Base-by-base conservation (phyloP, 2,888 invertebrate species). In the Craniophora ligustri region DNA sequence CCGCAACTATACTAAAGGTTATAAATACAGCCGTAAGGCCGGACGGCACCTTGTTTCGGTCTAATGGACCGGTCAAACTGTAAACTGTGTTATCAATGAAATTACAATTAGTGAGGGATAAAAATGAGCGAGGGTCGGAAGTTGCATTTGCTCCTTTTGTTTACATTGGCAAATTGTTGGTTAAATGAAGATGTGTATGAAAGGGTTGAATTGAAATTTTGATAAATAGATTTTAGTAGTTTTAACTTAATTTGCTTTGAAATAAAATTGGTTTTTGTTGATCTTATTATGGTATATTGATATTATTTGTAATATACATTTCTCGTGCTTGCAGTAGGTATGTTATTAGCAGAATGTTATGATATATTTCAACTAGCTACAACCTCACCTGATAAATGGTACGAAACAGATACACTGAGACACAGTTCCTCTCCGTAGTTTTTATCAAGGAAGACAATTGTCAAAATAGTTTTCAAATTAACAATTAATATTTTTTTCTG, bases 1-100 rank as follows among this genome's bases (percentile, higher is more conserved):
- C 93, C 92, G 87, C 91, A 92, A 92, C 92, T 93, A 92, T 87
- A 92, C 86, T 88, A 88, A 88, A 90, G 89, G 91, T 92, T 92
- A 92, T 93, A 92, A 93, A 93, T 93, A 92, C 90, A 85, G 81
- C 86, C 84, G 85, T 86, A 87, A 87, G 87, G 85, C 88, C 80
- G 91, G 91, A 91, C 89, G 89, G 86, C 89, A 91, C 92, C 92
- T 90, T 92, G 92, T 91, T 92, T 86, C 84, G 75, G 85, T 81
- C 92, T 93, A 93, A 93, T 93, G 93, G 93, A 92, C 92, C 92
- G 92, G 92, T 93, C 93, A 92, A 92, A 93, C 92, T 92, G 90
- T 91, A 92, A 93, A 93, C 92, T 92, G 88, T 87, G 90, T 92
- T 93, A 91, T 91, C 93, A 93, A 93, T 93, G 92, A 92, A 92